Percentiles rank a stretch among this genome's conserved stretches.
These are phyloP conservation scores for Danio albolineatus DNA, from an alignment of 2,797 vertebrate species.

Conservation along the genomic window DNA sequence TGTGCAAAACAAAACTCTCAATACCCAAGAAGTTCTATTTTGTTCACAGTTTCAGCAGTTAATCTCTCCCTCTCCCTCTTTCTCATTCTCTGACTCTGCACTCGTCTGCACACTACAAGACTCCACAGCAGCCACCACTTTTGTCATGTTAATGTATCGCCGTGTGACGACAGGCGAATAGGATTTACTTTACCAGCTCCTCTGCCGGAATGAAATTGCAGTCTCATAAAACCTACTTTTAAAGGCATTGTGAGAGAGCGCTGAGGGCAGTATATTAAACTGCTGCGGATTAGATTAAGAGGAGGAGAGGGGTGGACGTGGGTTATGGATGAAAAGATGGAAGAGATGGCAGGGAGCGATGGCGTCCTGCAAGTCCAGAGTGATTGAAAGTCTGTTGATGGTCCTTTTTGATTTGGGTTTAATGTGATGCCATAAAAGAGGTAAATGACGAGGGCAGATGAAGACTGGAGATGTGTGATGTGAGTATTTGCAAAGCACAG, in stretches of 20 bases:
- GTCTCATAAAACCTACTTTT: conserved; percentile 84
- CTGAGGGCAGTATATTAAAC: conserved; percentile 82
- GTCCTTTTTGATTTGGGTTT: conserved; percentile 57
- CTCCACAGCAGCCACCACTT: conserved; percentile 72
- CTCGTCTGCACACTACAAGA: conserved; percentile 59
- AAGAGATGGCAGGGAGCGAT: conserved; percentile 55
- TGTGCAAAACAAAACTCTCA: conserved; percentile 6
- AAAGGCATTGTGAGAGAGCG: conserved; percentile 81
- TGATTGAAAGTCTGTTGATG: conserved; percentile 66
- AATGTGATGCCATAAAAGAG: conserved; percentile 57
- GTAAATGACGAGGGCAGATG: conserved; percentile 48
- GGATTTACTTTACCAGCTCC: conserved; percentile 80
- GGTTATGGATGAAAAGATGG: conserved; percentile 56
- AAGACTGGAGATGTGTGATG: conserved; percentile 30
- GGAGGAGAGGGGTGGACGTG: conserved; percentile 48
- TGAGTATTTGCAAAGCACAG: conserved; percentile 17
- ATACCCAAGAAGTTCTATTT: not conserved
- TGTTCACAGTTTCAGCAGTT: conserved; percentile 15
- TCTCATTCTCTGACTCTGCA: not conserved
- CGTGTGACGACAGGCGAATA: conserved; percentile 79
- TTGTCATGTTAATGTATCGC: conserved; percentile 84
- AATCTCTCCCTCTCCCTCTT: not conserved
- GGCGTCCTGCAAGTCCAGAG: conserved; percentile 61
- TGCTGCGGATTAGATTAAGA: conserved; percentile 78
- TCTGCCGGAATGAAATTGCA: conserved; percentile 80